phyloP scores from a whole-genome alignment of 2,113 vertebrate genomes.

The Daphoenositta chrysoptera region DNA sequence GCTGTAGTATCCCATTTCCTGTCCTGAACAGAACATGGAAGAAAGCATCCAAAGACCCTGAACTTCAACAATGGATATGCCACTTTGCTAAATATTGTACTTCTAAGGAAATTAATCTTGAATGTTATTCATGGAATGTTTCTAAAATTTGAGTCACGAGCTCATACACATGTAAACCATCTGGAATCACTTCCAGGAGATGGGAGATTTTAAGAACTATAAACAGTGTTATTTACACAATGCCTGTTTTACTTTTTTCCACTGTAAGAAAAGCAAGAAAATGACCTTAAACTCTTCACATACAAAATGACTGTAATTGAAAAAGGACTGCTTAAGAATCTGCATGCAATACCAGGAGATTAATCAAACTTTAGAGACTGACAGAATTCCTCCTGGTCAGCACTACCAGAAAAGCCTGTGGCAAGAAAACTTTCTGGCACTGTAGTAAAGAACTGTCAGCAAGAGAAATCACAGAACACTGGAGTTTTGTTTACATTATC shows the following conservation, averaged over 20 bases:
- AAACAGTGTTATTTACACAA: conserved; percentile 13
- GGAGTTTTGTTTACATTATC: background rate
- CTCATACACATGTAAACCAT: background rate
- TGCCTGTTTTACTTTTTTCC: background rate
- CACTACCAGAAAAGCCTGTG: background rate
- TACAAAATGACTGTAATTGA: background rate
- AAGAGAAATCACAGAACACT: background rate
- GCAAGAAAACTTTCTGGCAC: conserved; percentile 9
- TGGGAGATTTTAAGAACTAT: background rate
- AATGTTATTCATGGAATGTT: background rate
- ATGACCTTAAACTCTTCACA: background rate
- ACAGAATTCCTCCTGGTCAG: background rate
- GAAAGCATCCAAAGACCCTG: background rate
- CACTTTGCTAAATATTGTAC: background rate
- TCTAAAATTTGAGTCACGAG: background rate
- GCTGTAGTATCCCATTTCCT: background rate
- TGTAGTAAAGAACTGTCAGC: background rate
- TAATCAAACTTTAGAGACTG: background rate
- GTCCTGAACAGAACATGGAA: background rate
- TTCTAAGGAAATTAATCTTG: background rate
- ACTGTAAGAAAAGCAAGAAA: background rate
- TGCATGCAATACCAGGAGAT: background rate
- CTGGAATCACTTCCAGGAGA: conserved; percentile 15
- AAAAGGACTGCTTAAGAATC: background rate
- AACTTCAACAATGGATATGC: background rate